Evolutionary conservation across 2,797 vertebrate genomes (phyloP).

Genomic region (Poeciliopsis presidionis): DNA sequence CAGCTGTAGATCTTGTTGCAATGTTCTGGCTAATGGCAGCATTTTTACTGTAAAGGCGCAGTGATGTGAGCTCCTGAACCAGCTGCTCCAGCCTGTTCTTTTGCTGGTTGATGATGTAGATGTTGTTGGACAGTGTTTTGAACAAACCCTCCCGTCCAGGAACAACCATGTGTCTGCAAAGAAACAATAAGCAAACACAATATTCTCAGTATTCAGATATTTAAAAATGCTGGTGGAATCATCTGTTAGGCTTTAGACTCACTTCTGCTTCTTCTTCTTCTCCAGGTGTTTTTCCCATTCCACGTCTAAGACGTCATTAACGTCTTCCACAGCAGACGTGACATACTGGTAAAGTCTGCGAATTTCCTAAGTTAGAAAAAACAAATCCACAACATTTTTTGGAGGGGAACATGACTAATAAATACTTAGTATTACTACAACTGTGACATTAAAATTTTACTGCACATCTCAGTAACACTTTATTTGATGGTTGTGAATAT

Average conservation of each 20-base stretch:
- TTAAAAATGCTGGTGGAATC: background rate
- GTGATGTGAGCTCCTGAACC: slow-evolving; percentile 85
- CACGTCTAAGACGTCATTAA: slow-evolving; percentile 92
- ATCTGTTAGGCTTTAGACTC: background rate
- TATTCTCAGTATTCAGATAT: background rate
- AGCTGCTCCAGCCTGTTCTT: slow-evolving; percentile 88
- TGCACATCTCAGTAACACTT: too few relatives aligned
- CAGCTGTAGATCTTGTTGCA: slow-evolving; percentile 32
- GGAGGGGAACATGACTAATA: background rate
- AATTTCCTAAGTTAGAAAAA: slow-evolving; percentile 84
- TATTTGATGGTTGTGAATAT: too few relatives aligned
- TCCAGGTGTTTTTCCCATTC: slow-evolving; percentile 96
- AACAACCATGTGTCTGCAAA: slow-evolving; percentile 86
- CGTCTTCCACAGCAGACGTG: slow-evolving; percentile 92
- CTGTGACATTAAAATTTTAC: background rate
- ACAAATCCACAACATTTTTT: background rate
- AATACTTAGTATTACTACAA: background rate
- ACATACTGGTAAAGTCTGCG: slow-evolving; percentile 93
- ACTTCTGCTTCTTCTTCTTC: slow-evolving; percentile 88
- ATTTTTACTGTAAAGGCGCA: slow-evolving; percentile 88
- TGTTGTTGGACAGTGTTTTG: slow-evolving; percentile 91
- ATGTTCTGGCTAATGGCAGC: slow-evolving; percentile 51
- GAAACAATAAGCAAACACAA: background rate
- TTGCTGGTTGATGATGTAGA: slow-evolving; percentile 95
- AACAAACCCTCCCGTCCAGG: slow-evolving; percentile 93